A percentile compares a stretch with the other conserved stretches of the same genome.
phyloP scores from a whole-genome alignment of 2,888 invertebrate species.

The Gymnosoma rotundatum region DNA sequence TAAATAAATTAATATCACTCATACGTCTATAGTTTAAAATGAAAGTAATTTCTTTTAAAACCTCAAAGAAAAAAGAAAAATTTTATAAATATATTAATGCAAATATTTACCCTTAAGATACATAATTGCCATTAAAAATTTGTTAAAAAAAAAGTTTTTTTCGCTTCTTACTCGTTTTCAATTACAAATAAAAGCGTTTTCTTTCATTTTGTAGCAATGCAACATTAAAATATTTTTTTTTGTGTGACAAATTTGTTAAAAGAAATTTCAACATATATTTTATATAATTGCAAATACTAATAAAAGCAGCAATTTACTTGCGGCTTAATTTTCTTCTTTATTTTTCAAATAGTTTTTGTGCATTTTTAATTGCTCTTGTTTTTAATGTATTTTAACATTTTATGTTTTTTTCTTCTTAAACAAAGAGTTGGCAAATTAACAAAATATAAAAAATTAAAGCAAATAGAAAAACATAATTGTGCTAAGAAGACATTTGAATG shows the following conservation, averaged over 20 bases:
- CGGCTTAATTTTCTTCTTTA: constrained; percentile 2
- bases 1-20: no score
- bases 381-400: neutral
- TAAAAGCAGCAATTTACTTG: neutral
- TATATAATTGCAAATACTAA: constrained; percentile 1
- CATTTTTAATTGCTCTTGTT: neutral
- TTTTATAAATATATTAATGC: neutral
- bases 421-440: constrained; percentile 22
- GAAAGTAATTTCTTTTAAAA: no score
- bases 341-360: neutral
- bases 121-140: constrained; percentile 42
- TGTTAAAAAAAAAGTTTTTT: neutral
- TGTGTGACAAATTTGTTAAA: constrained; percentile 12
- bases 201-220: neutral
- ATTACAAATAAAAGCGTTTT: constrained; percentile 40
- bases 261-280: constrained; percentile 1
- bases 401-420: neutral
- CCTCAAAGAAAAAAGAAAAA: no score
- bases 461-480: neutral
- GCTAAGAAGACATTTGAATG: no score
- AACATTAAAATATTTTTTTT: constrained; percentile 31
- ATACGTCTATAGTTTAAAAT: no score
- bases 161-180: neutral
- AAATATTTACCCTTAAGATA: neutral
- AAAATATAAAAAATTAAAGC: neutral